A percentile compares a stretch with the other conserved stretches of the same genome.
phyloP scores from a whole-genome alignment of 2,797 vertebrate genomes.

The Nasua narica region DNA sequence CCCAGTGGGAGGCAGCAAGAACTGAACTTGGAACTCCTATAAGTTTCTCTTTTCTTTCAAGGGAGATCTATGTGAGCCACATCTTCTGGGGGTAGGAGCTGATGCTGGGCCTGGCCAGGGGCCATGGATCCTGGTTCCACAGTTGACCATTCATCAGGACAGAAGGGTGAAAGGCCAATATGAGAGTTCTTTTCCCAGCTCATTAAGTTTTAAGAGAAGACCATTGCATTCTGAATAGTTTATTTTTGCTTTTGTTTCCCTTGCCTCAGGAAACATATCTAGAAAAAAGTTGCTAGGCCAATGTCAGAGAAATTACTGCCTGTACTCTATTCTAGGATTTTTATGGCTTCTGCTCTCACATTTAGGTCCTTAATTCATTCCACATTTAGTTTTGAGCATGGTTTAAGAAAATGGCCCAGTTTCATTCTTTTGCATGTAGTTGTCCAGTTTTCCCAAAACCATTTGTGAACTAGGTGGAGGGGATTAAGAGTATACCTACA shows the following conservation, averaged over 20 bases:
- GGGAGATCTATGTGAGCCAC: slow-evolving; percentile 82
- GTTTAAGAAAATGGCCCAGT: neutral
- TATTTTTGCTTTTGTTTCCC: neutral
- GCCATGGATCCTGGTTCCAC: neutral
- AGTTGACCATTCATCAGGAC: rapidly evolving
- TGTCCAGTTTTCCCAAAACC: neutral
- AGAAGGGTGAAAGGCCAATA: rapidly evolving
- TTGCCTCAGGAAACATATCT: neutral
- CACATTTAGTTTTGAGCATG: neutral
- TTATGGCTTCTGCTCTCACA: neutral
- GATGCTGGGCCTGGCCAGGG: rapidly evolving
- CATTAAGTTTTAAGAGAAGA: neutral
- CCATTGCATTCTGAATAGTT: neutral
- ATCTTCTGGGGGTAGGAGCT: neutral
- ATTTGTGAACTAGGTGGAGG: neutral
- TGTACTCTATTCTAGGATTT: neutral
- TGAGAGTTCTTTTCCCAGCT: neutral
- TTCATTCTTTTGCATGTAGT: neutral
- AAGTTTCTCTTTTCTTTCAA: slow-evolving; percentile 86
- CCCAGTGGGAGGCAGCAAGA: slow-evolving; percentile 83
- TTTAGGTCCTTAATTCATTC: neutral
- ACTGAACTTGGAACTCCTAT: slow-evolving; percentile 85
- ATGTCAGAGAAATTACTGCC: neutral
- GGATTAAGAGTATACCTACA: neutral
- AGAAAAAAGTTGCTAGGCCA: neutral